Conservation (phyloP, 1,140 invertebrate genomes). For the Penaeus japonicus region DNA sequence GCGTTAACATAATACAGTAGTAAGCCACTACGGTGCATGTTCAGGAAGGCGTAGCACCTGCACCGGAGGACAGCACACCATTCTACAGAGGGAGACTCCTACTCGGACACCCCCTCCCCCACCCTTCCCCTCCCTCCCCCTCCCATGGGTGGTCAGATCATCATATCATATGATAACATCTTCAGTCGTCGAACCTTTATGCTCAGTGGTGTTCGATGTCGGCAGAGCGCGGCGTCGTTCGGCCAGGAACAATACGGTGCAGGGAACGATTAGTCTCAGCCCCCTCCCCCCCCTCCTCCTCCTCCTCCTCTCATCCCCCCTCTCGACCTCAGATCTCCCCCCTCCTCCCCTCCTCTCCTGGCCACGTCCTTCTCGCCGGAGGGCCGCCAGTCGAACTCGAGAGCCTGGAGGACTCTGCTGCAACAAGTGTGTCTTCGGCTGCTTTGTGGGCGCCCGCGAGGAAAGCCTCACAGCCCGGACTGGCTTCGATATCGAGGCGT, state of each 20-base stretch:
- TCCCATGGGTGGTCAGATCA: background rate
- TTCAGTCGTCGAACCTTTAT: background rate
- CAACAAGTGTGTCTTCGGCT: no score
- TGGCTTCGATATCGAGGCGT: no score
- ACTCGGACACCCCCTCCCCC: background rate
- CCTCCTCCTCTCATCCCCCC: background rate
- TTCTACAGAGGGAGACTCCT: background rate
- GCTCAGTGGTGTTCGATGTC: background rate
- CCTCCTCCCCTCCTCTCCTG: no score
- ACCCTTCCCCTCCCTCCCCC: background rate
- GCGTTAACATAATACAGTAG: no score
- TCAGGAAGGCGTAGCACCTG: no score
- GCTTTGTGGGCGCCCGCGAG: no score
- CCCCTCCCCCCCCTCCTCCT: background rate
- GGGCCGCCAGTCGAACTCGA: no score
- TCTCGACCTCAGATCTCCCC: background rate
- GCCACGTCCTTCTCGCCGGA: no score
- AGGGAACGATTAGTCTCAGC: background rate
- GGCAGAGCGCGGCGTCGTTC: background rate
- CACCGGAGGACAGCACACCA: background rate
- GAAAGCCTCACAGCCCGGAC: no score
- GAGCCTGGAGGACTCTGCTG: no score
- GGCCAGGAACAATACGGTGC: background rate
- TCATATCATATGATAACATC: background rate
- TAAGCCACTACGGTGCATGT: no score